Percentiles rank a stretch among this genome's conserved stretches.
These are phyloP conservation scores for Lophura swinhoii DNA, from an alignment of 2,797 vertebrate genomes.

Conservation along the genomic window DNA sequence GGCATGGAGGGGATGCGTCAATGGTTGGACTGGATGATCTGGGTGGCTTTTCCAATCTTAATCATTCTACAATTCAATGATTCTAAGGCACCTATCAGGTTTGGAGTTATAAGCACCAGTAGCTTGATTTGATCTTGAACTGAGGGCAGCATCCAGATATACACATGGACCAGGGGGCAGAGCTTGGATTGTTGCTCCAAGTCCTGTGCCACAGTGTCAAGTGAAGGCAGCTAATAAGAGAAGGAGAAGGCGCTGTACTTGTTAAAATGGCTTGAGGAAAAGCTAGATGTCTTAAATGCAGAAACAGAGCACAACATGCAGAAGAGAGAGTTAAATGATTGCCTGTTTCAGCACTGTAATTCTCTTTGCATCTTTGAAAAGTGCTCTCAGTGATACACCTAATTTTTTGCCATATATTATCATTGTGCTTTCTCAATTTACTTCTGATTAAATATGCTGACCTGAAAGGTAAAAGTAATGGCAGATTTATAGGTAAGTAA, in stretches of 20 bases:
- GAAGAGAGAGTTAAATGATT: not conserved
- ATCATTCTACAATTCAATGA: no score
- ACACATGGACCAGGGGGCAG: rapidly evolving
- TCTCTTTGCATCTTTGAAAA: slow-evolving; percentile 30
- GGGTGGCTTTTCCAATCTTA: no score
- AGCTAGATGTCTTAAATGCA: not conserved
- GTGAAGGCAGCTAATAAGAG: not conserved
- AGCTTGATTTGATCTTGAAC: not conserved
- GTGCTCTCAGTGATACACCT: not conserved
- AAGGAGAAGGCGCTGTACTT: not conserved
- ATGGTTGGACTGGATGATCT: no score
- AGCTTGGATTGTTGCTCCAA: not conserved
- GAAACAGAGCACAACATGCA: not conserved
- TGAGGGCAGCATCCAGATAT: not conserved
- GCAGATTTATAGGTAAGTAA: not conserved
- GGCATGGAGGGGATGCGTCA: no score
- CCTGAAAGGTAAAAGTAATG: slow-evolving; percentile 6
- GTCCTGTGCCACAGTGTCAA: no score
- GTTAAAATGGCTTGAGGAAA: not conserved
- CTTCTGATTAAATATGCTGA: slow-evolving; percentile 9
- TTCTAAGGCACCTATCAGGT: not conserved
- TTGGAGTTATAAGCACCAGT: not conserved
- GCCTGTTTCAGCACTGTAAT: not conserved
- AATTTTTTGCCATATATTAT: slow-evolving; percentile 17
- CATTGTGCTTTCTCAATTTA: slow-evolving; percentile 3